These are phyloP conservation scores for Smutsia temminckii DNA, from an alignment of 2,797 vertebrate genomes.

Conservation along the genomic window DNA sequence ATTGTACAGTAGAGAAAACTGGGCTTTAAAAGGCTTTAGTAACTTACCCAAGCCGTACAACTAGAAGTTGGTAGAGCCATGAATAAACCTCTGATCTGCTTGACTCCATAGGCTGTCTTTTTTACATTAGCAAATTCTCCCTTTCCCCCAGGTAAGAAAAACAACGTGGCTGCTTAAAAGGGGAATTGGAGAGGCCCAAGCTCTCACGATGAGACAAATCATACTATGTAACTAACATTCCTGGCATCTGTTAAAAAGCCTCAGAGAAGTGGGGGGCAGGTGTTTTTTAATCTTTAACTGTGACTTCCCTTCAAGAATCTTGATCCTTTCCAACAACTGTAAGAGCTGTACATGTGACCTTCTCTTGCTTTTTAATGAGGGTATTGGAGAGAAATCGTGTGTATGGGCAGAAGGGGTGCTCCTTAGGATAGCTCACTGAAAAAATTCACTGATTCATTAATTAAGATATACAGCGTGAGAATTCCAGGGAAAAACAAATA, in stretches of 20 bases:
- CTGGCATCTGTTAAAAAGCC: not conserved
- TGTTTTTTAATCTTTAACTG: not conserved
- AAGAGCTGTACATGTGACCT: constrained; percentile 28
- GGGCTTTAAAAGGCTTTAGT: not conserved
- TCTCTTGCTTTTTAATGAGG: constrained; percentile 45
- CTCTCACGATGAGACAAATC: not conserved
- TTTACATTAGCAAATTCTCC: not conserved
- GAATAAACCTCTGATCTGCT: not conserved
- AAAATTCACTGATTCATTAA: constrained; percentile 56
- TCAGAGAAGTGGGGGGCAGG: not conserved
- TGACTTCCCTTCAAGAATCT: not conserved
- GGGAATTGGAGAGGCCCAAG: not conserved
- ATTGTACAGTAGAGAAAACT: not conserved
- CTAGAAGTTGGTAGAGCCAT: not conserved
- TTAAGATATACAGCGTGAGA: constrained; percentile 53
- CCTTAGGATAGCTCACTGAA: constrained; percentile 40
- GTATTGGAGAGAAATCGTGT: not conserved
- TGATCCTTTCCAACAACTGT: not conserved
- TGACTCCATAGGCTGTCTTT: not conserved
- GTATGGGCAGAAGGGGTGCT: constrained; percentile 3
- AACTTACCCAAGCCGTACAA: not conserved
- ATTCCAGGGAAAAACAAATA: constrained; percentile 56
- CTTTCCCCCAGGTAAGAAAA: not conserved
- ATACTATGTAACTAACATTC: not conserved
- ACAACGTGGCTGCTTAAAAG: not conserved